Evolutionary conservation across 2,888 invertebrate genomes (phyloP), one percentile per base, ranked within the genome.

Genomic region (Lycophotia porphyrea): DNA sequence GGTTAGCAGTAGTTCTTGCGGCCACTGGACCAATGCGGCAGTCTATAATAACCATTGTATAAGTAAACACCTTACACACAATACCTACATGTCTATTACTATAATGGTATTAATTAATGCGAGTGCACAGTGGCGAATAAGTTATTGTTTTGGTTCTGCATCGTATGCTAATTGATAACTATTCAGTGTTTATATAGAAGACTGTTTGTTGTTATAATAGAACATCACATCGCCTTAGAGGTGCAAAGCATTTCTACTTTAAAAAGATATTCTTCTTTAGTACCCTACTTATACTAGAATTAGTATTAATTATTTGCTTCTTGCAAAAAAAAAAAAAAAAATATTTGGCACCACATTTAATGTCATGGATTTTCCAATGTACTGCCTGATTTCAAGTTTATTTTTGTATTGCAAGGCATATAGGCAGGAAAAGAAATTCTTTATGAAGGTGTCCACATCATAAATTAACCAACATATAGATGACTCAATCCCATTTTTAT

Each of bases 131-230:
- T 13, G 34, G 31, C 47, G 24, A 61, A 70, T 64, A 60, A 64
- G 71, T 52, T 7, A 64, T 60, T 81, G 67, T 65, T 67, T 74
- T 64, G 67, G 34, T 63, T 67, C 74, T 63, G 66, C 55, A 63
- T n/a, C 61, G 47, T 64, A 52, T 44, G 64, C 7, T 67, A 78
- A 47, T 58, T 71, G 13, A 47, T 63, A 34, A 47, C 18, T n/a
- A 27, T 71, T 79, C 34, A 47, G 24, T 71, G 39, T 79, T 47
- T 58, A 71, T 27, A 55, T 55, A 27, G 15, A 39, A 39, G 2
- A 11, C 15, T 21, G 21, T 60, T 58, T 72, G 58, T 52, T 78
- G 61, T 61, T 24, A 42, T 42, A 65, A 42, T 27, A 72, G 11
- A 21, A 55, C 55, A 63, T 64, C n/a, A 31, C 47, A 36, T 21